phyloP scores from a whole-genome alignment of 1,140 invertebrate species.

The Brachionus rubens region DNA sequence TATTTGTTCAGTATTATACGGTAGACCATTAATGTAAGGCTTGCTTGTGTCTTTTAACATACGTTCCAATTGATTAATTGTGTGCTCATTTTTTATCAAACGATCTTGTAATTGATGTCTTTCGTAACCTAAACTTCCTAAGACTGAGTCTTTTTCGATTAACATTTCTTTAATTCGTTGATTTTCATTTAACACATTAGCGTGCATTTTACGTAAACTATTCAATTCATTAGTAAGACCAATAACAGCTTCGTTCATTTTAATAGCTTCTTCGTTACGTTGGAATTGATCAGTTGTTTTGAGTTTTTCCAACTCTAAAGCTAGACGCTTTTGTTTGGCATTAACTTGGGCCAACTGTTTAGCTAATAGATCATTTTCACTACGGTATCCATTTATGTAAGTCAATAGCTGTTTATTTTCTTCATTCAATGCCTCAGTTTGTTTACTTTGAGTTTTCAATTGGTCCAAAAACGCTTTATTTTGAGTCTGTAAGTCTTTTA shows the following conservation, averaged over 20 bases:
- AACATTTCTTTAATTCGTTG: slow-evolving; percentile 46
- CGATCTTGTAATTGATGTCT: slow-evolving; percentile 44
- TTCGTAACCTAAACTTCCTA: slow-evolving; percentile 37
- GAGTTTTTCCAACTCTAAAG: slow-evolving; percentile 45
- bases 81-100: slow-evolving; percentile 46
- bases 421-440: slow-evolving; percentile 21
- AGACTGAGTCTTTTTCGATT: slow-evolving; percentile 44
- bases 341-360: slow-evolving; percentile 44
- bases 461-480: slow-evolving; percentile 34
- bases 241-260: slow-evolving; percentile 45
- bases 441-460: slow-evolving; percentile 42
- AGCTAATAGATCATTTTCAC: slow-evolving; percentile 42
- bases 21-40: slow-evolving; percentile 31
- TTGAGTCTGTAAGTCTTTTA: slow-evolving; percentile 37
- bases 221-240: slow-evolving; percentile 41
- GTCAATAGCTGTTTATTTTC: slow-evolving; percentile 43
- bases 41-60: slow-evolving; percentile 39
- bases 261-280: slow-evolving; percentile 42
- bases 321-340: slow-evolving; percentile 45
- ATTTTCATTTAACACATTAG: slow-evolving; percentile 41
- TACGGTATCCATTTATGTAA: slow-evolving; percentile 42
- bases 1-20: not conserved
- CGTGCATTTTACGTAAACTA: slow-evolving; percentile 37
- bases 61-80: slow-evolving; percentile 38
- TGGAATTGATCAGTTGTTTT: slow-evolving; percentile 29